Evolutionary conservation across 2,797 vertebrate genomes (phyloP).

Genomic region (Aulostomus chinensis): DNA sequence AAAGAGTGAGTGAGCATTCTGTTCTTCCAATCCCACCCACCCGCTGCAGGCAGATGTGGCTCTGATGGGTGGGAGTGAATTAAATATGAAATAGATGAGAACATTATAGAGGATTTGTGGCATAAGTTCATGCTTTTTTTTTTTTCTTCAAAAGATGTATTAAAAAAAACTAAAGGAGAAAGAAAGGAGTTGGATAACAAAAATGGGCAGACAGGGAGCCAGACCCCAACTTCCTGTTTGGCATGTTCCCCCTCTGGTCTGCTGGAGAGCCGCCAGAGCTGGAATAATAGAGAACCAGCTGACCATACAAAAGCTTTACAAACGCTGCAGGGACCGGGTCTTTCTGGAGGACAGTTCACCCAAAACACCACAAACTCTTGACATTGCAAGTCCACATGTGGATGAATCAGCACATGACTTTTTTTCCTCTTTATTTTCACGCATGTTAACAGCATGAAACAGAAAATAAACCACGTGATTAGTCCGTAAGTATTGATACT

Average conservation of each 20-base stretch:
- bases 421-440: neutral
- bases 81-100: too few relatives aligned
- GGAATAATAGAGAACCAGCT: slow-evolving; percentile 36
- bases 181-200: slow-evolving; percentile 17
- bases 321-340: too few relatives aligned
- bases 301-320: slow-evolving; percentile 11
- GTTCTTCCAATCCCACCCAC: slow-evolving; percentile 5
- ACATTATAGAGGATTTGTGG: too few relatives aligned
- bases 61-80: neutral
- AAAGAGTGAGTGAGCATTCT: slow-evolving; percentile 26
- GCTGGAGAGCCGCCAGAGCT: slow-evolving; percentile 37
- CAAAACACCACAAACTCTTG: too few relatives aligned
- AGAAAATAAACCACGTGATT: too few relatives aligned
- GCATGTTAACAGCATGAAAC: too few relatives aligned
- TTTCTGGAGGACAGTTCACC: neutral
- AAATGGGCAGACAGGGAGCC: slow-evolving; percentile 27
- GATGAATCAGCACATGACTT: slow-evolving; percentile 9
- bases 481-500: too few relatives aligned
- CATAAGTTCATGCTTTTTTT: too few relatives aligned
- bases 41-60: neutral
- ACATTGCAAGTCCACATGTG: neutral
- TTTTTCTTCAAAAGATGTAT: neutral
- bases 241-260: slow-evolving; percentile 20
- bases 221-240: slow-evolving; percentile 53
- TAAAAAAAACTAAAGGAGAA: neutral